phyloP scores from a whole-genome alignment of 1,140 invertebrate species.

The Panulirus ornatus region DNA sequence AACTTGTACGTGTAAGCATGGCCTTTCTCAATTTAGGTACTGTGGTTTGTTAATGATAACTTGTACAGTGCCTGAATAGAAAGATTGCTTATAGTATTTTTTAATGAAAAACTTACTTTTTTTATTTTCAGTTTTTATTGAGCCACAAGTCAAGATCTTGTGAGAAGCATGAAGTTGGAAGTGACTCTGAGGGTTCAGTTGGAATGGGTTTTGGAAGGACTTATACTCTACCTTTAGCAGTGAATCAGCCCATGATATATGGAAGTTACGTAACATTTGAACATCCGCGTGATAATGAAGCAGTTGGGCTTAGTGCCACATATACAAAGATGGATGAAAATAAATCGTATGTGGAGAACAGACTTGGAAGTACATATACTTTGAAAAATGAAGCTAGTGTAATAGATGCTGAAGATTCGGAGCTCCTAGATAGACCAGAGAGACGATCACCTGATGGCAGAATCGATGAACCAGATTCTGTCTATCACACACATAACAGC shows the following conservation, averaged over 20 bases:
- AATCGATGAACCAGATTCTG: background rate
- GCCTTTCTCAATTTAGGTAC: no score
- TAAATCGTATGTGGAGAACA: background rate
- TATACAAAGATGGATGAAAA: conserved; percentile 1
- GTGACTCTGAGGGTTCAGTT: background rate
- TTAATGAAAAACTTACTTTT: no score
- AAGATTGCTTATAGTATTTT: no score
- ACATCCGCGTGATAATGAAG: background rate
- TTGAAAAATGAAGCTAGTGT: background rate
- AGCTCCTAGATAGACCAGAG: conserved; percentile 28
- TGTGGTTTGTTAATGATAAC: no score
- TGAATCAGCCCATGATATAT: conserved; percentile 33
- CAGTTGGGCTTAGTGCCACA: background rate
- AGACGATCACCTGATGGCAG: conserved; percentile 22
- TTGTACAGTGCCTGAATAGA: no score
- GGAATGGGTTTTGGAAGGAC: conserved; percentile 20
- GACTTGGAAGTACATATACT: conserved; percentile 6
- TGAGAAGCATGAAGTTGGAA: background rate
- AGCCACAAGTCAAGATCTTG: background rate
- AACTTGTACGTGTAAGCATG: no score
- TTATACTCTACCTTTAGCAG: background rate
- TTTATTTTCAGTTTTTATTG: background rate
- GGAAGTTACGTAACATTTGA: conserved; percentile 17
- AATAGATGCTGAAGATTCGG: background rate
- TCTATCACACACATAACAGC: background rate